These are phyloP conservation scores for Epizoanthus fatuus DNA, from an alignment of 92 coral and sea anemone species.

Conservation along the genomic window DNA sequence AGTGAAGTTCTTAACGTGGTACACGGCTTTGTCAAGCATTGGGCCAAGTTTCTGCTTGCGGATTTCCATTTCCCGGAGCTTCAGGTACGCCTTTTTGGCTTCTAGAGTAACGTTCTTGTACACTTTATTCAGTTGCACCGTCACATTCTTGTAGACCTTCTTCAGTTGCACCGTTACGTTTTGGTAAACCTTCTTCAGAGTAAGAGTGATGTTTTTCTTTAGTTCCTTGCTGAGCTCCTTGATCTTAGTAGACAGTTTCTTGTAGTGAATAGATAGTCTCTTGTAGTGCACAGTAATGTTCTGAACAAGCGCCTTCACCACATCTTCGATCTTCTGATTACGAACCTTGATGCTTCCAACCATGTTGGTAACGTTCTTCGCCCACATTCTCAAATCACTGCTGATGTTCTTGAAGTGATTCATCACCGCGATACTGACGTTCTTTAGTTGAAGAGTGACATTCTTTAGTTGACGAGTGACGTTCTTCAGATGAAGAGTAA, in stretches of 20 bases:
- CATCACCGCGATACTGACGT: conserved; percentile 58
- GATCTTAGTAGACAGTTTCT: conserved; percentile 60
- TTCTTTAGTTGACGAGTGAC: conserved; percentile 56
- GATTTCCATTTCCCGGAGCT: conserved; percentile 78
- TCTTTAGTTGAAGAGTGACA: conserved; percentile 73
- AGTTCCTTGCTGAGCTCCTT: conserved; percentile 67
- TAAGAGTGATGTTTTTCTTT: conserved; percentile 52
- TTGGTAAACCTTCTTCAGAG: conserved; percentile 1
- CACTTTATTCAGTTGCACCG: conserved; percentile 10
- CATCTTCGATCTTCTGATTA: conserved; percentile 59
- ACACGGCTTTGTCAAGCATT: conserved; percentile 69
- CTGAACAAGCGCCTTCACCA: conserved; percentile 60
- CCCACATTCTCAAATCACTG: conserved; percentile 82
- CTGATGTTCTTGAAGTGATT: conserved; percentile 58
- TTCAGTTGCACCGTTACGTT: conserved; percentile 54
- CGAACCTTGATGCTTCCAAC: conserved; percentile 73
- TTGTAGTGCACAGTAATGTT: conserved; percentile 70
- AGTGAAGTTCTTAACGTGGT: conserved; percentile 63
- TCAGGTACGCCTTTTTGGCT: conserved; percentile 55
- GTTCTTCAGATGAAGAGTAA: conserved; percentile 52
- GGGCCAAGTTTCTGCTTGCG: conserved; percentile 82
- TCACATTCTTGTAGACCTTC: conserved; percentile 55
- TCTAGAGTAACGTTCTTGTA: conserved; percentile 54
- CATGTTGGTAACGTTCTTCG: conserved; percentile 75
- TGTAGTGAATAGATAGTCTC: conserved; percentile 53